These are phyloP conservation scores for Theretra japonica DNA, from an alignment of 2,888 invertebrate species.

Conservation along the genomic window DNA sequence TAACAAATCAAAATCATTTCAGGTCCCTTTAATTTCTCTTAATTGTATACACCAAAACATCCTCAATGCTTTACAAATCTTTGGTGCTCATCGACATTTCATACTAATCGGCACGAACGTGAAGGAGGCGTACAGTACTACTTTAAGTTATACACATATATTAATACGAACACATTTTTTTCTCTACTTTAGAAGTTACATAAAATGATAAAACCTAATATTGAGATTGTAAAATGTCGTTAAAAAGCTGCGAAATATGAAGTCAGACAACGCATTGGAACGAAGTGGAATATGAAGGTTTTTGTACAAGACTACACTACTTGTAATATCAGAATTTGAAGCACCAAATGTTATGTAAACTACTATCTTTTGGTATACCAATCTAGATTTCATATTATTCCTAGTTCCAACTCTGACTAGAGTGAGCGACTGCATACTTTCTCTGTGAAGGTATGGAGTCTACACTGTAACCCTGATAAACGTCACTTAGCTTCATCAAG, in stretches of 20 bases:
- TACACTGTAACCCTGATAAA: slow-evolving; percentile 58
- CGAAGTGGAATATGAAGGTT: slow-evolving; percentile 36
- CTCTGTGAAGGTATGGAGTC: slow-evolving; percentile 51
- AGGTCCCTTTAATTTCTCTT: slow-evolving; percentile 84
- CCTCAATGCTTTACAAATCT: slow-evolving; percentile 80
- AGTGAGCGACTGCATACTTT: slow-evolving; percentile 65
- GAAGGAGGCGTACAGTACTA: slow-evolving; percentile 64
- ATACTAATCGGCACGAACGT: slow-evolving; percentile 74
- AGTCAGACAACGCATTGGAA: slow-evolving; percentile 70
- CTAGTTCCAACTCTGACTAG: slow-evolving; percentile 82
- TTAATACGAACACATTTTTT: slow-evolving; percentile 80
- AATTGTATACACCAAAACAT: slow-evolving; percentile 82
- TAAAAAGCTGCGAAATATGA: slow-evolving; percentile 80
- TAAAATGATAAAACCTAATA: slow-evolving; percentile 74
- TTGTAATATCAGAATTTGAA: slow-evolving; percentile 34
- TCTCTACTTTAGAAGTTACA: slow-evolving; percentile 68
- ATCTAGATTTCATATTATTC: slow-evolving; percentile 49
- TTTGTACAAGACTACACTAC: background rate
- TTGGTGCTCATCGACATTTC: slow-evolving; percentile 83
- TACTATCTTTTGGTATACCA: slow-evolving; percentile 34
- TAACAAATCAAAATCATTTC: slow-evolving; percentile 80
- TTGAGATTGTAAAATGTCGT: slow-evolving; percentile 79
- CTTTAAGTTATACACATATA: slow-evolving; percentile 44
- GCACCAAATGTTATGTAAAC: slow-evolving; percentile 27
- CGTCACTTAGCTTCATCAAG: slow-evolving; percentile 70